A percentile compares a stretch with the other conserved stretches of the same genome.
Evolutionary conservation across 2,797 vertebrate genomes (phyloP).

Genomic region (Calcarius lapponicus): DNA sequence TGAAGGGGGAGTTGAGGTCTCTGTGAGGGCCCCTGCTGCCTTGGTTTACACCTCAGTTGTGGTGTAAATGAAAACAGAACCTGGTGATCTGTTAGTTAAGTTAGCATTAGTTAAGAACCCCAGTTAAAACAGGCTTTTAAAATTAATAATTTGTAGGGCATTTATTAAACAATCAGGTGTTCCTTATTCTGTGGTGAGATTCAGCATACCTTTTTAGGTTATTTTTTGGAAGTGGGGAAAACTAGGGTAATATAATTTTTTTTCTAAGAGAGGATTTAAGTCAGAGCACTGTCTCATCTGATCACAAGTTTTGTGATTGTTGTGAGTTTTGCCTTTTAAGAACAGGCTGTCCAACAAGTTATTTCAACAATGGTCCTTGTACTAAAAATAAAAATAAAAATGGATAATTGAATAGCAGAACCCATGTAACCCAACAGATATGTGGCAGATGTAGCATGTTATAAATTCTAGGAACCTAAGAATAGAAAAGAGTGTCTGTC

Average conservation of each 20-base stretch:
- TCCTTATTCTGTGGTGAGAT: neutral
- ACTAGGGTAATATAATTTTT: neutral
- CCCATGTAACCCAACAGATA: conserved; percentile 30
- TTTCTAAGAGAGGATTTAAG: neutral
- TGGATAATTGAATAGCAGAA: conserved; percentile 11
- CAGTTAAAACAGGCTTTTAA: neutral
- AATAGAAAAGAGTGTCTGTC: conserved; percentile 14
- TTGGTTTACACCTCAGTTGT: neutral
- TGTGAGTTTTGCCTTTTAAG: neutral
- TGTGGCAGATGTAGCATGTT: conserved; percentile 59
- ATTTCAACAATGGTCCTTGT: neutral
- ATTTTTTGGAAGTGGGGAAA: neutral
- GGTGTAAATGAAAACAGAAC: conserved; percentile 44
- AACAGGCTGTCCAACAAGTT: neutral
- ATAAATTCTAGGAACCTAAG: conserved; percentile 49
- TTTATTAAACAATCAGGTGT: neutral
- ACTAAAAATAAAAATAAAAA: conserved; percentile 35
- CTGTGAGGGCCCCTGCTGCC: neutral
- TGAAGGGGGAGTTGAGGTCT: neutral
- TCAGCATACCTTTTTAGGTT: neutral
- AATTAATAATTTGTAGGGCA: neutral
- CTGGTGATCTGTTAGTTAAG: neutral
- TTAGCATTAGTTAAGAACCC: neutral
- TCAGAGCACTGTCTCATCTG: neutral
- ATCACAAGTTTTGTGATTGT: neutral